A percentile compares a stretch with the other conserved stretches of the same genome.
phyloP scores from a whole-genome alignment of 2,797 vertebrate species.

The Alauda arvensis region DNA sequence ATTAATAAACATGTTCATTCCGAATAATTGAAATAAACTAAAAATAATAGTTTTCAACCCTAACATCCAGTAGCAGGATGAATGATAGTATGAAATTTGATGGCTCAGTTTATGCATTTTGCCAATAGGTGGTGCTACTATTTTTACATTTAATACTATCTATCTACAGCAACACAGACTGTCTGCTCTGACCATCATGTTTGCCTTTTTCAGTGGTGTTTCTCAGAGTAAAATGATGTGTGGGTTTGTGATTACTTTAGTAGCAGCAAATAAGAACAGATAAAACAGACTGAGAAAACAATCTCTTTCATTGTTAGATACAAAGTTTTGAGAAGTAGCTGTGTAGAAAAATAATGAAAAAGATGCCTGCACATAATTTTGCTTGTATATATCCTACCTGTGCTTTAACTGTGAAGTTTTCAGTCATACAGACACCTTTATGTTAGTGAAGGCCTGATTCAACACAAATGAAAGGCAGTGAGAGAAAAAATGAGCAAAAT shows the following conservation, averaged over 20 bases:
- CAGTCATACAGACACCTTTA: neutral
- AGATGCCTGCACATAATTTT: neutral
- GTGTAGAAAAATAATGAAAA: neutral
- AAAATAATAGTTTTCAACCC: neutral
- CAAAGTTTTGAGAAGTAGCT: neutral
- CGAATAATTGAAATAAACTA: neutral
- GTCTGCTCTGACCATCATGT: neutral
- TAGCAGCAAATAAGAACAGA: neutral
- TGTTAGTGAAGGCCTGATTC: neutral
- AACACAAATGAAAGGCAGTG: neutral
- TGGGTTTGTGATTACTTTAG: neutral
- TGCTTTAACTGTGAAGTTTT: neutral
- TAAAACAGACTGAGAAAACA: neutral
- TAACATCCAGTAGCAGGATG: neutral
- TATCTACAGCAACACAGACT: neutral
- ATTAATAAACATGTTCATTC: neutral
- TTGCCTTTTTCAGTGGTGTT: neutral
- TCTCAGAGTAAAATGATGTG: neutral
- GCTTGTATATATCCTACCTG: neutral
- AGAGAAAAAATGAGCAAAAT: neutral
- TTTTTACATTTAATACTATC: slow-evolving; percentile 24
- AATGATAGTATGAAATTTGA: neutral
- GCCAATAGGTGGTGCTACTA: slow-evolving; percentile 55
- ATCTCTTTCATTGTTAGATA: neutral
- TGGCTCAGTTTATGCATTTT: slow-evolving; percentile 19